phyloP scores from a whole-genome alignment of 92 coral and sea anemone genomes.

The Phenganax marumi region DNA sequence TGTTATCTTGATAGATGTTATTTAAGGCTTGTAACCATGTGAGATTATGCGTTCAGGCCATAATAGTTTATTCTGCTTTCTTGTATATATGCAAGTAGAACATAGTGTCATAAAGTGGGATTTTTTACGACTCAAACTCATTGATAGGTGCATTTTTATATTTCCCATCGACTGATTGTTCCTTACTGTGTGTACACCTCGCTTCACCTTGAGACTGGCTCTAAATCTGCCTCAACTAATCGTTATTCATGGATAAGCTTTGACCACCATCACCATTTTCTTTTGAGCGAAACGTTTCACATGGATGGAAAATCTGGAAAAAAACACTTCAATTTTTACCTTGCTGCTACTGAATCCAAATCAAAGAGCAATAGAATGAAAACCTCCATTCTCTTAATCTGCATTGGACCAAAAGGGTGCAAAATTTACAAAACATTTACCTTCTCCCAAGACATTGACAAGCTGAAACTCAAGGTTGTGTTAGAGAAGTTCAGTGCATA shows the following conservation, averaged over 20 bases:
- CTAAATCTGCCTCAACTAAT: not conserved
- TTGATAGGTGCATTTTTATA: too few species aligned
- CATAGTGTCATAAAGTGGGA: too few species aligned
- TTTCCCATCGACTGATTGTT: too few species aligned
- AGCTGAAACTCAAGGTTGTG: slow-evolving; percentile 28
- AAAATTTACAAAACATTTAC: slow-evolving; percentile 50
- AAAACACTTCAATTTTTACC: slow-evolving; percentile 49
- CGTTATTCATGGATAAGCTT: slow-evolving; percentile 44
- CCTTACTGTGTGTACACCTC: too few species aligned
- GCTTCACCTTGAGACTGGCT: too few species aligned
- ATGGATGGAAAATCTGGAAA: slow-evolving; percentile 48
- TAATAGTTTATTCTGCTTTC: too few species aligned
- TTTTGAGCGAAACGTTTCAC: slow-evolving; percentile 49
- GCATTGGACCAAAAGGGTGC: slow-evolving; percentile 44
- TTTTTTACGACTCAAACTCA: too few species aligned
- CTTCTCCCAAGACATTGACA: slow-evolving; percentile 15
- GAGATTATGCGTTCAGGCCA: too few species aligned
- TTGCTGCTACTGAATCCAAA: slow-evolving; percentile 44
- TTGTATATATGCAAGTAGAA: too few species aligned
- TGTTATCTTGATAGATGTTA: too few species aligned
- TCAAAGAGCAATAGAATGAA: slow-evolving; percentile 44
- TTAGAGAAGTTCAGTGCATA: slow-evolving; percentile 40
- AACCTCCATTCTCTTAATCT: slow-evolving; percentile 48
- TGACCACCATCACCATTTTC: slow-evolving; percentile 49
- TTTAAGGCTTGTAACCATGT: too few species aligned